Base-by-base conservation (phyloP, 1,140 invertebrate genomes). In the Heliothis virescens region DNA sequence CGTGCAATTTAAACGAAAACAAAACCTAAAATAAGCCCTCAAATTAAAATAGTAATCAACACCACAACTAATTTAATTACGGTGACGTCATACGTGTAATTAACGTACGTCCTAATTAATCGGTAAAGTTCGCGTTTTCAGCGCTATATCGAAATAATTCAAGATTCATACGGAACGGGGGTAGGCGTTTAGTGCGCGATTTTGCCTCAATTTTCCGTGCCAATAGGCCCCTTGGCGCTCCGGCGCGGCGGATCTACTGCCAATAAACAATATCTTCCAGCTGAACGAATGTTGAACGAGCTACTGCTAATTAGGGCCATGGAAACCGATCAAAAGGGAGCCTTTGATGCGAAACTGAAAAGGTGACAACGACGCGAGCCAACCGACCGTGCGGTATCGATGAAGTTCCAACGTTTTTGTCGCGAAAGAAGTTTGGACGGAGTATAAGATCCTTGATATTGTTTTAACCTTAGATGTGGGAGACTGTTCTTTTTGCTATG, bases 231-330 rank as follows among this genome's bases (percentile, higher is more conserved):
- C 83, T 88, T 85, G 81, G 80, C 59, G 81, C 79, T 82, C 82
- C 79, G 77, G 83, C 82, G 79, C 85, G 86, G 85, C 82, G 83
- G 80, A 91, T 88, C 85, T 91, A 91, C 89, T 91, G 88, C 87
- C 91, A 93, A 93, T 94, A 94, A 93, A 92, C 92, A 94, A 94
- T 94, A 92, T 90, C 90, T 94, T 94, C 92, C 91, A 87, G 85
- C 55, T 84, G 90, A 87, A 81, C 81, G 86, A 74, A 72, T 82
- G 52, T 60, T 83, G 87, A 89, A 87, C 90, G 90, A 89, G 91
- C 82, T 89, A 89, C 89, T 90, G 89, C 91, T 94, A 94, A 94
- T 94, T 94, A 94, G 92, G 90, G 91, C 88, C 91, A 87, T 89
- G 89, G 90, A 86, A 87, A 87, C 84, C 89, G 90, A 91, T 93